Evolutionary conservation across 1,140 invertebrate species (phyloP), one percentile per base, ranked within the genome.

Genomic region (Aphis gossypii): DNA sequence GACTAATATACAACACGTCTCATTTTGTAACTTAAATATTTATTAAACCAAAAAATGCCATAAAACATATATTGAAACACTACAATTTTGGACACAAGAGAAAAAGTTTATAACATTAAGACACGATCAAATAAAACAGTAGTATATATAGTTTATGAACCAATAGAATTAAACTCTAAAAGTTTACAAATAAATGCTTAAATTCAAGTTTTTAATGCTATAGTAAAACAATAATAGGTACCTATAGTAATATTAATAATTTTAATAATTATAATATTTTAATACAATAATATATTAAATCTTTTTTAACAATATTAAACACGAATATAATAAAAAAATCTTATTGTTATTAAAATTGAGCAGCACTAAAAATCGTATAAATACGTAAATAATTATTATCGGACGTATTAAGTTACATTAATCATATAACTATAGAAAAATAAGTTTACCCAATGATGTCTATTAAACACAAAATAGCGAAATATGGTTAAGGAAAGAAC

Each of bases 321-420:
- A 25, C 9, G 76, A 76, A 48, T 82, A 92, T 51, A 83, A 82
- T 92, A 92, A 92, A 83, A 92, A 82, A 92, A 92, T 44, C 14
- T 92, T 82, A 76, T 91, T 68, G 30, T 41, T 76, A 92, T 48
- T 92, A 92, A 92, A 92, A 83, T 92, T 92, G 90, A 92, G 90
- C 90, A 83, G 68, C 76, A 83, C 90, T 92, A 92, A 82, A 92
- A 83, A 92, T 56, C 18, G 60, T 38, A 82, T 51, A 51, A 92
- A 83, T 83, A 83, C 38, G 46, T 92, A 92, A 82, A 83, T 92
- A 92, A 35, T 48, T 90, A 90, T 82, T 92, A 82, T 82, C 21
- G 90, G 90, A 92, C 90, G 90, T 92, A 83, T 92, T 51, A 51
- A 92, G 76, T 92, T 76, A 82, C 60, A 76, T 48, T 51, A 83